Percentiles rank a stretch among this genome's conserved stretches.
phyloP scores from a whole-genome alignment of 1,140 invertebrate genomes.

The Rhagoletis pomonella region DNA sequence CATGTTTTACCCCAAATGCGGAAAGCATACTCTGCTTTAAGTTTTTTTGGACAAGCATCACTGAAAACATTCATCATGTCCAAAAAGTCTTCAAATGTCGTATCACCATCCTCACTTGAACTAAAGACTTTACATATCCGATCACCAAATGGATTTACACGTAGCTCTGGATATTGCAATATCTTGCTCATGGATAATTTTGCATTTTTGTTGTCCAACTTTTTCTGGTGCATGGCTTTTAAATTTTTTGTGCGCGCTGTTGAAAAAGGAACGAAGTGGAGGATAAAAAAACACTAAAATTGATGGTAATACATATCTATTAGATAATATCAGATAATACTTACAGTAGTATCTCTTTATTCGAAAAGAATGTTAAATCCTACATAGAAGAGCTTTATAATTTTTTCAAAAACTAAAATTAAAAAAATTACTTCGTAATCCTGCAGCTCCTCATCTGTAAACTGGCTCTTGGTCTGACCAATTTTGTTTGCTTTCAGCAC shows the following conservation, averaged over 20 bases:
- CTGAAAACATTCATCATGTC: slow-evolving; percentile 98
- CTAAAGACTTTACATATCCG: slow-evolving; percentile 95
- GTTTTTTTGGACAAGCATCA: slow-evolving; percentile 89
- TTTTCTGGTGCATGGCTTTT: slow-evolving; percentile 88
- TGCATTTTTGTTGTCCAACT: slow-evolving; percentile 89
- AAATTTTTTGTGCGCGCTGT: slow-evolving; percentile 91
- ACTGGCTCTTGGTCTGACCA: slow-evolving; percentile 87
- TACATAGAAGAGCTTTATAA: slow-evolving; percentile 33
- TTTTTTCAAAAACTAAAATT: not conserved
- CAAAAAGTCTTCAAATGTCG: slow-evolving; percentile 96
- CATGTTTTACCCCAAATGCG: slow-evolving; percentile 88
- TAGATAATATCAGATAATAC: slow-evolving; percentile 76
- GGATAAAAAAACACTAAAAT: not conserved
- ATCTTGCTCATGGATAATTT: slow-evolving; percentile 89
- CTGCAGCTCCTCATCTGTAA: slow-evolving; percentile 90
- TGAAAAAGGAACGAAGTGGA: slow-evolving; percentile 63
- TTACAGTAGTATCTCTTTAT: slow-evolving; percentile 93
- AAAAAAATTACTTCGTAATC: slow-evolving; percentile 83
- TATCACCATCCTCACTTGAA: slow-evolving; percentile 85
- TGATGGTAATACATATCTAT: not conserved
- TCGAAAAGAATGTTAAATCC: slow-evolving; percentile 93
- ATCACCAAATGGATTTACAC: slow-evolving; percentile 91
- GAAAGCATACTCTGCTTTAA: slow-evolving; percentile 97
- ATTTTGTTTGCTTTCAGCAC: slow-evolving; percentile 73
- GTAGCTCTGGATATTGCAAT: slow-evolving; percentile 84